phyloP scores from a whole-genome alignment of 1,140 invertebrate genomes.

The Phymorhynchus buccinoides region DNA sequence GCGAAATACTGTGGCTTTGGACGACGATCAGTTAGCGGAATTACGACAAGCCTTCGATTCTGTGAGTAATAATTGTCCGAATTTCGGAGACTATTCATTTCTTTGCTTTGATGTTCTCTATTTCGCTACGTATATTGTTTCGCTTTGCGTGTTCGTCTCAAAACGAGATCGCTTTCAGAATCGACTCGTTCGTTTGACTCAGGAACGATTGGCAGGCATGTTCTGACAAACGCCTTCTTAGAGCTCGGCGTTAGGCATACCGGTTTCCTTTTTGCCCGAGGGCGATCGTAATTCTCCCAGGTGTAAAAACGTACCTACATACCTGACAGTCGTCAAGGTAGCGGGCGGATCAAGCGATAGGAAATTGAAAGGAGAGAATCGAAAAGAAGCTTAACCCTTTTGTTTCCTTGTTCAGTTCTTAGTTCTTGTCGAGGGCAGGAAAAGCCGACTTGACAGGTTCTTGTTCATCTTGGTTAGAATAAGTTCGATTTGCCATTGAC shows the following conservation, averaged over 20 bases:
- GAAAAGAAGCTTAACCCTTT: too few relatives aligned
- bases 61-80: slow-evolving; percentile 3
- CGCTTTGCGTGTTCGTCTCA: not conserved
- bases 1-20: slow-evolving; percentile 25
- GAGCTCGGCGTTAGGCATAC: not conserved
- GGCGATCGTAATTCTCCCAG: slow-evolving; percentile 1
- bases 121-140: not conserved
- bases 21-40: slow-evolving; percentile 30
- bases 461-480: not conserved
- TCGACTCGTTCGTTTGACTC: too few relatives aligned
- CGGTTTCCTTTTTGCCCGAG: not conserved
- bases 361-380: too few relatives aligned
- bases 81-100: not conserved
- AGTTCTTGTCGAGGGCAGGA: too few relatives aligned
- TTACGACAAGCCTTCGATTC: slow-evolving; percentile 24
- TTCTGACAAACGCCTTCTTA: not conserved
- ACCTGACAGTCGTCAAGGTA: not conserved
- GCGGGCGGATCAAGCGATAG: not conserved
- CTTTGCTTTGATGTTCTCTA: not conserved
- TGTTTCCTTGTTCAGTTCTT: too few relatives aligned
- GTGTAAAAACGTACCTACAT: slow-evolving; percentile 7
- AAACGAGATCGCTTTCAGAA: too few relatives aligned
- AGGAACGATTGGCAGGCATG: not conserved
- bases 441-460: too few relatives aligned
- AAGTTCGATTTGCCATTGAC: too few relatives aligned